Evolutionary conservation across 2,888 invertebrate genomes (phyloP).

Genomic region (Andrena praecox): DNA sequence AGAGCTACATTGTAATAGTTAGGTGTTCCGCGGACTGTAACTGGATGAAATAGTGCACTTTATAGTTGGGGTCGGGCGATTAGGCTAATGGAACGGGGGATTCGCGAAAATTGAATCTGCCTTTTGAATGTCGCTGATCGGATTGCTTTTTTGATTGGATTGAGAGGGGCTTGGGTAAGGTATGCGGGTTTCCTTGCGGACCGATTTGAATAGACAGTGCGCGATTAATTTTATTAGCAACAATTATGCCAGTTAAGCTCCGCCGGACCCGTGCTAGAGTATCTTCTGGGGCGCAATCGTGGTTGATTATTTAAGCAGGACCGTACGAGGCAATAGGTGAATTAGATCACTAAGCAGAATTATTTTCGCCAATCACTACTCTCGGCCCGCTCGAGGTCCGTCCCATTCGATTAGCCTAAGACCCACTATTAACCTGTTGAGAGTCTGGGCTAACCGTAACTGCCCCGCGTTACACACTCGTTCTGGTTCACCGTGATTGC

Average conservation of each 20-base stretch:
- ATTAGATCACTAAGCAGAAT: slow-evolving; percentile 59
- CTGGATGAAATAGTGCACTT: slow-evolving; percentile 11
- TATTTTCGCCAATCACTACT: slow-evolving; percentile 57
- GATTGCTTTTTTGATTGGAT: background rate
- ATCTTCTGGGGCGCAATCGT: slow-evolving; percentile 35
- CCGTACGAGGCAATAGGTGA: slow-evolving; percentile 58
- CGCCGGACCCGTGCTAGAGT: background rate
- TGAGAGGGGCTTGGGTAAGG: background rate
- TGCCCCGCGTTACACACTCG: slow-evolving; percentile 32
- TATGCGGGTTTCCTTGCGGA: background rate
- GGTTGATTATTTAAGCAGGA: slow-evolving; percentile 49
- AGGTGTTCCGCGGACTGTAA: background rate
- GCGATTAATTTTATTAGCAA: slow-evolving; percentile 10
- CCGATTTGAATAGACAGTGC: background rate
- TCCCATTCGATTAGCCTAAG: slow-evolving; percentile 58
- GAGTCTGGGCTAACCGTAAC: slow-evolving; percentile 45
- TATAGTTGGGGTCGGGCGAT: background rate
- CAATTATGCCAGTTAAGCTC: slow-evolving; percentile 47
- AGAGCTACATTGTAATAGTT: slow-evolving; percentile 22
- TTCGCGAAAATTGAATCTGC: background rate
- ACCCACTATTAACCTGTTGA: slow-evolving; percentile 59
- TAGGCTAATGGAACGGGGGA: background rate
- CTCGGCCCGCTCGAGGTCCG: slow-evolving; percentile 44
- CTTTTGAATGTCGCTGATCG: background rate
- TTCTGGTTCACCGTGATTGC: slow-evolving; percentile 36